Percentiles rank a stretch among this genome's conserved stretches.
phyloP scores from a whole-genome alignment of 2,888 invertebrate species.

The Creontiades dilutus region DNA sequence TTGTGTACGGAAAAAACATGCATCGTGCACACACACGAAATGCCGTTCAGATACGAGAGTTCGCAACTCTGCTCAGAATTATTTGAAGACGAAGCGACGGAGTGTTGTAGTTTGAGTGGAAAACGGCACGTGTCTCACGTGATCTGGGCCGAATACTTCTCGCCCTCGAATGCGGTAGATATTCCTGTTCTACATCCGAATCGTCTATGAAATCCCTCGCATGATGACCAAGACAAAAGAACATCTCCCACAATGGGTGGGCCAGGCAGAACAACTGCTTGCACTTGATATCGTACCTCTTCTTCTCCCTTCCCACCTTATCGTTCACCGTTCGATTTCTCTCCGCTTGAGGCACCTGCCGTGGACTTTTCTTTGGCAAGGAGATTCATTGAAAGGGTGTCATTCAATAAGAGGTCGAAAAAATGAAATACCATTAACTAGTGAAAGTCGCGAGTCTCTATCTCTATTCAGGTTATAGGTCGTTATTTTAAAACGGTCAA shows the following conservation, averaged over 20 bases:
- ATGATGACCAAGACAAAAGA: conserved; percentile 2
- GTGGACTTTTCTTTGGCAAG: neutral
- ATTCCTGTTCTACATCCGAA: conserved; percentile 1
- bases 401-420: neutral
- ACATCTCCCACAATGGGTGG: neutral
- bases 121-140: neutral
- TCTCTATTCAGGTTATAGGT: no score
- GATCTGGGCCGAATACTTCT: neutral
- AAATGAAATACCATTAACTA: conserved; percentile 2
- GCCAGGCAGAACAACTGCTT: neutral
- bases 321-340: neutral
- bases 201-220: neutral
- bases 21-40: no score
- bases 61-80: no score
- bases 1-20: no score
- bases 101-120: neutral
- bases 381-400: neutral
- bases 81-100: no score
- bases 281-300: conserved; percentile 7
- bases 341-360: neutral
- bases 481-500: no score
- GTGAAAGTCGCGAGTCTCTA: neutral
- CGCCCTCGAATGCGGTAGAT: neutral
- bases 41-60: no score
- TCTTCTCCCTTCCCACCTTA: neutral